Base-by-base conservation (phyloP, 2,113 vertebrate species). In the Myotis davidii region DNA sequence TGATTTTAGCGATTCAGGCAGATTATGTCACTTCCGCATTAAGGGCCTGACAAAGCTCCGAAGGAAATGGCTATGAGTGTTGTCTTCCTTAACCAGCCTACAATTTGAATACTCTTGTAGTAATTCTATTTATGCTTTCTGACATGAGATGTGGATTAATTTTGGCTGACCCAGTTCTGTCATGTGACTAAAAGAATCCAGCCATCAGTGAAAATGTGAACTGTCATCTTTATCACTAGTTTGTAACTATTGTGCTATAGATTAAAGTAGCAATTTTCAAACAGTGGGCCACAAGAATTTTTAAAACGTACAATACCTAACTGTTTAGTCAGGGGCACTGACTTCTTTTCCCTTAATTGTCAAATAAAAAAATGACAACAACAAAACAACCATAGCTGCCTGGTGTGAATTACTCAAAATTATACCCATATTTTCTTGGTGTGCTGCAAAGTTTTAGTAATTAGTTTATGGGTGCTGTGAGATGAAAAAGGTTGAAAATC, bases 81-180 rank as follows among this genome's bases (percentile, higher is more conserved):
- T 88, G 37, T 90, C 48, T 85, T 97, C 86, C 84, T 91, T 72
- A 85, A 34, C 61, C 21, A 37, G 29, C 69, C 87, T 98, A 79
- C 77, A 79, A 0, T 92, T 92, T 54, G 79, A 94, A 86, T 91
- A 92, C 17, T 34, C 94, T 90, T 32, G 50, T 86, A 97, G 97
- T 97, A 97, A 97, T 98, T 98, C 97, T 97, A 54, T 98, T 98
- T 94, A 92, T 97, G 96, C 94, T 97, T 81, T 92, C n/a, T 90
- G 94, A 95, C 94, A 97, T 96, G 96, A 97, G 87, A 95, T 94
- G 92, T 96, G 95, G 97, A 96, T 97, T 98, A 64, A 92, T 98
- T 98, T 98, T 99, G 98, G 98, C 98, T 99, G 98, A 98, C 97
- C 93, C 96, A 96, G 73, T 97, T 97, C 74, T 94, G 89, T 96